Base-by-base conservation (phyloP, 2,797 vertebrate species). In the Muraenolepis orangiensis region DNA sequence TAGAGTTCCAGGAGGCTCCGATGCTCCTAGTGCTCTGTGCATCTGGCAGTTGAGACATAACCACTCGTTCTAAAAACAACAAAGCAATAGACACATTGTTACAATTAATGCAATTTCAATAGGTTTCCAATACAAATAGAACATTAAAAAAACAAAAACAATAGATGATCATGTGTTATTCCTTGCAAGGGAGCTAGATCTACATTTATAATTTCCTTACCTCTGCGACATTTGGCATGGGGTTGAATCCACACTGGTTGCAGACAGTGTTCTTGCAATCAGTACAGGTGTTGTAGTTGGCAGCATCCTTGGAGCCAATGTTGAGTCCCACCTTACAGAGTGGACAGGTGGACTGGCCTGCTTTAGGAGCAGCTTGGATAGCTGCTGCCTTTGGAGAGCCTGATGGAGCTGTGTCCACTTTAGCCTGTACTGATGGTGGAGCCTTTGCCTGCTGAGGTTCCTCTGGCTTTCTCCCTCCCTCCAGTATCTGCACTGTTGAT, bases 31-130 rank as follows among this genome's bases (percentile, higher is more conserved):
- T 0, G 96, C 94, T 89, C 95, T 91, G 69, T 96, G 94, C 94
- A 96, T 95, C 91, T 98, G 97, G 84, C 98, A 99, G 84, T 95
- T 99, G 74, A 99, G 94, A 91, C 97, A 99, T 74, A 99, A 93
- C 98, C 94, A 95, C 69, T 93, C 91, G 76, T 91, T 92, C n/a
- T 93, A 93, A 69, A 32, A 86, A 85, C 64, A 72, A 0, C 23
- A 14, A 28, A 64, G 26, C 57, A 64, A 23, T 64, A 26, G 11
- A 64, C 57, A 64, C 8, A 26, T 64, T 64, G 57, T 64, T 26
- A 64, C 11, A 64, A 23, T 64, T 2, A 64, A 64, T 64, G 57
- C 10, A 64, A 64, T 11, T 64, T 2, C 3, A 11, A 64, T 64
- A 11, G 10, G 30, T 67, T 67, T 31, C 6, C 3, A 67, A 67